These are phyloP conservation scores for Pao palembangensis DNA, from an alignment of 2,113 vertebrate species.

Conservation along the genomic window DNA sequence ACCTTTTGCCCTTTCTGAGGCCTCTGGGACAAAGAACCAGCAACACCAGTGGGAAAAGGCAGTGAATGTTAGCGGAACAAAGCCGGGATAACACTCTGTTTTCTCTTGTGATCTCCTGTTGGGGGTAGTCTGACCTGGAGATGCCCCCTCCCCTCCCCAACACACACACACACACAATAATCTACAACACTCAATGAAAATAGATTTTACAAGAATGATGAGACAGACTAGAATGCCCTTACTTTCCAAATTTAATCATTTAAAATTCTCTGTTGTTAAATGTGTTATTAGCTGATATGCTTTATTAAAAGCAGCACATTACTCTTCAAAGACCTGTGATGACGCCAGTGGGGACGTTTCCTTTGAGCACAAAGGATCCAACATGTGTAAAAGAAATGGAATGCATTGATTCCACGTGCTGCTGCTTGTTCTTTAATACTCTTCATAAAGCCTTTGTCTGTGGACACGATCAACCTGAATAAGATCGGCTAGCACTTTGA, in stretches of 20 bases:
- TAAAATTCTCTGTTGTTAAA: slow-evolving; percentile 28
- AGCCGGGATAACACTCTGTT: slow-evolving; percentile 61
- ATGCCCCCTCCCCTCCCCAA: slow-evolving; percentile 13
- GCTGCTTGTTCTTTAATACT: slow-evolving; percentile 51
- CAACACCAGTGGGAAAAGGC: slow-evolving; percentile 51
- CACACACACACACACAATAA: not conserved
- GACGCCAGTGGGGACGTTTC: slow-evolving; percentile 29
- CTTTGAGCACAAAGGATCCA: slow-evolving; percentile 46
- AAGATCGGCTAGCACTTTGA: slow-evolving; percentile 33
- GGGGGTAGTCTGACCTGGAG: slow-evolving; percentile 64
- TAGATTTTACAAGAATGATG: too few relatives aligned
- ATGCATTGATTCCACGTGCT: slow-evolving; percentile 43
- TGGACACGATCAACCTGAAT: slow-evolving; percentile 50
- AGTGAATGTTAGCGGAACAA: slow-evolving; percentile 58
- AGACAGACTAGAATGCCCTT: not conserved
- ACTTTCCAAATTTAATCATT: slow-evolving; percentile 1
- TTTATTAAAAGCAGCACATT: slow-evolving; percentile 31
- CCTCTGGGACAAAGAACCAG: slow-evolving; percentile 60
- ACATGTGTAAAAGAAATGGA: slow-evolving; percentile 50
- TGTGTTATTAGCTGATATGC: slow-evolving; percentile 10
- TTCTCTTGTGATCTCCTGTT: slow-evolving; percentile 57
- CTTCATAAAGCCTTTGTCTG: slow-evolving; percentile 37
- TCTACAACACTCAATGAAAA: too few relatives aligned
- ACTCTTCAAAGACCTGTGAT: slow-evolving; percentile 42
- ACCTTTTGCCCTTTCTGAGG: slow-evolving; percentile 48